Evolutionary conservation across 2,113 vertebrate species (phyloP).

Genomic region (Theristicus caerulescens): DNA sequence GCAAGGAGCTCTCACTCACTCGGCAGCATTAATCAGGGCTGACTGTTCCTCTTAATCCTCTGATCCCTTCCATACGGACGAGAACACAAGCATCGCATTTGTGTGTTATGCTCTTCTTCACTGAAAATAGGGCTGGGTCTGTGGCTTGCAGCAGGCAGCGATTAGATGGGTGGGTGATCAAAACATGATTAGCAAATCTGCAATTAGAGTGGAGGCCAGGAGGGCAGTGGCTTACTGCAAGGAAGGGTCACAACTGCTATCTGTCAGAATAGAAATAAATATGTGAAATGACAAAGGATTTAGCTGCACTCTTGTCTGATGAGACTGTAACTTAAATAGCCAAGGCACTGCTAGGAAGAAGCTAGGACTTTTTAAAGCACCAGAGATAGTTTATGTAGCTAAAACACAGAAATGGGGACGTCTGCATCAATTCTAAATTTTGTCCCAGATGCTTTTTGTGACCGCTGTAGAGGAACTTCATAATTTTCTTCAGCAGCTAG

Average conservation of each 20-base stretch:
- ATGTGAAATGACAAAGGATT: not conserved
- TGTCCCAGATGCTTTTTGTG: not conserved
- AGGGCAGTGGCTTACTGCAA: conserved; percentile 22
- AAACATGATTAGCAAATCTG: conserved; percentile 41
- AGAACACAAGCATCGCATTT: not conserved
- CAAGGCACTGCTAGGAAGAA: not conserved
- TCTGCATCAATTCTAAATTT: not conserved
- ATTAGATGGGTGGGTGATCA: not conserved
- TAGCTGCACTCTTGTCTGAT: not conserved
- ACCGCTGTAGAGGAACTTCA: not conserved
- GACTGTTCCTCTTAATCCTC: conserved; percentile 27
- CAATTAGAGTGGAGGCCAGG: conserved; percentile 20
- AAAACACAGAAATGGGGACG: not conserved
- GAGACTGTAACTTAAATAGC: not conserved
- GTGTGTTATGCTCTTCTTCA: not conserved
- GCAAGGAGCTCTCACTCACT: not conserved
- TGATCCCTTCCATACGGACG: conserved; percentile 15
- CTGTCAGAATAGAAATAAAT: not conserved
- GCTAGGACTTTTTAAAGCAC: not conserved
- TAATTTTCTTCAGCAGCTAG: not conserved
- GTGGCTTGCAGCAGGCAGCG: not conserved
- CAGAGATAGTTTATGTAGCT: not conserved
- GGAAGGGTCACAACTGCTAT: not conserved
- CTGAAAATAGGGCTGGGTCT: not conserved
- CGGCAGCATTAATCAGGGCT: not conserved